Evolutionary conservation across 2,113 vertebrate species (phyloP).

Genomic region (Tetraodon nigroviridis): DNA sequence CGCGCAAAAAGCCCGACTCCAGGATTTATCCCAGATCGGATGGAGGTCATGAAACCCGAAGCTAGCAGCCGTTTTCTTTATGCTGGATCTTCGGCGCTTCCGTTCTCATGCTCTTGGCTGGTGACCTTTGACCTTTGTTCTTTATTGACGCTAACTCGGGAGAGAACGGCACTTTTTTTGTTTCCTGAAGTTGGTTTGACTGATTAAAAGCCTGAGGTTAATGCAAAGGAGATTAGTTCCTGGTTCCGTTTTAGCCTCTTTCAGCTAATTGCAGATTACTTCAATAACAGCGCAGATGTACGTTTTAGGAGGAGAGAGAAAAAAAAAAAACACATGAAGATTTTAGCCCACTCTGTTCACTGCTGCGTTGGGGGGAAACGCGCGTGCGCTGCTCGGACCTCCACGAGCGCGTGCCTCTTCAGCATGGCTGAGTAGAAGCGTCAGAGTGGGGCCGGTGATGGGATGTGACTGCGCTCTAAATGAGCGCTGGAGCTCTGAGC

Average conservation of each 20-base stretch:
- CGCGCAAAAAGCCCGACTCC: too few species aligned
- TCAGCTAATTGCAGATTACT: neutral
- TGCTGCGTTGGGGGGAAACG: slow-evolving; percentile 11
- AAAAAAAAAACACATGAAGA: too few species aligned
- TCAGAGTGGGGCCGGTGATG: slow-evolving; percentile 28
- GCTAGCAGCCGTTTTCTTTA: neutral
- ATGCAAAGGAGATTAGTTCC: neutral
- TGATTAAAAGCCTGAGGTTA: neutral
- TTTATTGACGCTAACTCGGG: neutral
- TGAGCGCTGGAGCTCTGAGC: slow-evolving; percentile 27
- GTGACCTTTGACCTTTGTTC: slow-evolving; percentile 17
- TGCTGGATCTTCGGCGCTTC: neutral
- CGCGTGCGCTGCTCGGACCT: slow-evolving; percentile 24
- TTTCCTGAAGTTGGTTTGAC: too few species aligned
- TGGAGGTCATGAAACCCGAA: too few species aligned
- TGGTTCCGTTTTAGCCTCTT: neutral
- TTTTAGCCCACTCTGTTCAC: neutral
- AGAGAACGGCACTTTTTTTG: too few species aligned
- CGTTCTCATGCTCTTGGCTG: slow-evolving; percentile 26
- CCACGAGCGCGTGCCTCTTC: slow-evolving; percentile 31
- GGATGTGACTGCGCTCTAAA: slow-evolving; percentile 28
- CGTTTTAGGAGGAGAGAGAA: too few species aligned
- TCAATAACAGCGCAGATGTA: too few species aligned
- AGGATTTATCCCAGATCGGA: too few species aligned
- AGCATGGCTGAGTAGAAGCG: slow-evolving; percentile 33